Evolutionary conservation across 2,797 vertebrate species (phyloP).

Genomic region (Chelmon rostratus): DNA sequence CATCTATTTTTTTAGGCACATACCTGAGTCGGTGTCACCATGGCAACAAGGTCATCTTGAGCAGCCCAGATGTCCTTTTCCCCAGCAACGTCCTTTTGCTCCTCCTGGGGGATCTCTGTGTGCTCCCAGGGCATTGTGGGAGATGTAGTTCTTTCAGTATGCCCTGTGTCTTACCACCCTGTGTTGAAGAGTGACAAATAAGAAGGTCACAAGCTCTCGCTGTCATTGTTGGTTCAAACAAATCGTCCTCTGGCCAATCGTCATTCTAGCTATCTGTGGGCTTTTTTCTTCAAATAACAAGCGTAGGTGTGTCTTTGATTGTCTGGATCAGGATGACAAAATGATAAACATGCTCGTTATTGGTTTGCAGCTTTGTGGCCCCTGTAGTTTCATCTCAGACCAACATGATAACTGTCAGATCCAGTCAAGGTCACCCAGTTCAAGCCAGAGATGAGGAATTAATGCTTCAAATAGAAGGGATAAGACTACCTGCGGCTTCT

Average conservation of each 20-base stretch:
- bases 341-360: neutral
- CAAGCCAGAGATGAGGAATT: neutral
- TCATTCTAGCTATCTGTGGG: neutral
- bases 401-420: neutral
- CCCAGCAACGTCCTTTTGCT: conserved; percentile 17
- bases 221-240: neutral
- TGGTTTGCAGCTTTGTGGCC: neutral
- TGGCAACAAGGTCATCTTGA: conserved; percentile 36
- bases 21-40: conserved; percentile 21
- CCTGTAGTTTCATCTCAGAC: neutral
- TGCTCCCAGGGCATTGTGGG: conserved; percentile 21
- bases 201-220: neutral
- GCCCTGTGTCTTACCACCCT: neutral
- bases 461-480: neutral
- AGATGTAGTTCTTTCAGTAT: conserved; percentile 11
- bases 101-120: neutral
- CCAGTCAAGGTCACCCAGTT: neutral
- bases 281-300: neutral
- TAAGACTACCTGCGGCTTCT: neutral
- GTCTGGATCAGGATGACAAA: neutral
- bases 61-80: conserved; percentile 27
- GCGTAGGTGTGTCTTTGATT: neutral
- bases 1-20: neutral
- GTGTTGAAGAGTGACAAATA: neutral
- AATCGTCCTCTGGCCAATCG: neutral